Base-by-base conservation (phyloP, 2,888 invertebrate genomes). In the Poecilobothrus nobilitatus region DNA sequence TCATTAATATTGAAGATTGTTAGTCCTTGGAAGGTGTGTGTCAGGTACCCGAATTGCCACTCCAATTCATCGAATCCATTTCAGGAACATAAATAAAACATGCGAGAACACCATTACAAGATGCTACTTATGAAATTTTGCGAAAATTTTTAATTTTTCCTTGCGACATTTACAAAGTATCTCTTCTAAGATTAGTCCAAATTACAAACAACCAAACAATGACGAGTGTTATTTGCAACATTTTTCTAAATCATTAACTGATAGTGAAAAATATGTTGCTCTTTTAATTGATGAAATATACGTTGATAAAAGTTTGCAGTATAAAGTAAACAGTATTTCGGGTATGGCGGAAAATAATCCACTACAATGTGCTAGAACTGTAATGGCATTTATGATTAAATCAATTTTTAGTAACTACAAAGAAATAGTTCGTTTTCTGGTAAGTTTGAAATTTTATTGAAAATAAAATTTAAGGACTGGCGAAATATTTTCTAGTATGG, bases 331-430 rank as follows among this genome's bases (percentile, higher is more conserved):
- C n/a, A n/a, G n/a, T n/a, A n/a, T n/a, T n/a, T n/a, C n/a, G n/a
- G n/a, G n/a, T n/a, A n/a, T 21, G 63, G 63, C 63, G 21, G 15
- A 22, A 1, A 63, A 63, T 63, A 21, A 63, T 63, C 27, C 63
- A 2, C 10, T 22, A 9, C 22, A 63, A 15, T 63, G 22, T 22
- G 63, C 22, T 8, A 21, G 63, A 22, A 63, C 63, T 21, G 22
- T 63, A 21, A 63, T 22, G 63, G 22, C 63, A 8, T 22, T 20
- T 63, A 63, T 63, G 22, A 63, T 63, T 21, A 63, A 63, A 63
- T 63, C 63, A 63, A 15, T 63, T 22, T 63, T 21, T 27, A 22
- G 63, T 7, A 63, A 22, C 10, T 63, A 22, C 63, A 63, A 63
- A 22, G 63, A 63, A 63, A 63, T 63, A 63, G 63, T 63, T 63